Evolutionary conservation across 1,140 invertebrate species (phyloP), one percentile per base, ranked within the genome.

Genomic region (Panagrolaimus sp.): DNA sequence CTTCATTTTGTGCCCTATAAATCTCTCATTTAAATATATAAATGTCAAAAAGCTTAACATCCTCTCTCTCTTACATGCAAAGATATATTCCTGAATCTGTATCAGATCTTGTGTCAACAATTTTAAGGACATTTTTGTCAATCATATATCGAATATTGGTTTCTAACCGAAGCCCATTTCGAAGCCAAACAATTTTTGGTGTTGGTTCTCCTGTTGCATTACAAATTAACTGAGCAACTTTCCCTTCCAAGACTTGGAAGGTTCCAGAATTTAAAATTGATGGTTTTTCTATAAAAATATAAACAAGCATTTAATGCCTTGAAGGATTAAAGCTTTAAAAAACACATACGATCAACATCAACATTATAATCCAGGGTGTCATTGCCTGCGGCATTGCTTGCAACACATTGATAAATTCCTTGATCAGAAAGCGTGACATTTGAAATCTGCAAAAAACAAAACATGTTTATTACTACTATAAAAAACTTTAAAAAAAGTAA

Each of bases 41-140:
- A 25, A 65, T 5, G 4, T 5, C 9, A 65, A 65, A 14, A 14
- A 65, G 11, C 61, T 14, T 14, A 46, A 78, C 80, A 0, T 73
- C n/a, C n/a, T n/a, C n/a, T n/a, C n/a, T n/a, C n/a, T 75, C 23
- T 76, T 76, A 38, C 14, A 71, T 68, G 48, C 82, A 83, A n/a
- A 79, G 71, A 66, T 83, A 83, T 43, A 82, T 79, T 53, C 81
- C 81, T 11, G 76, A 78, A 51, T 83, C 82, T 13, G 79, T 68
- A 45, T 69, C 51, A 11, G 57, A 74, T 20, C 75, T 68, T 1
- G 79, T 73, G 48, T 82, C 80, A 45, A 82, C 73, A 31, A 78
- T 66, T 47, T 73, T 64, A 23, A 72, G 63, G 1, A 61, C 38
- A 8, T 45, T 62, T 20, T 70, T 68, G 25, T 81, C 80, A 4